Conservation (phyloP, 2,113 vertebrate genomes). For the Hipposideros armiger region DNA sequence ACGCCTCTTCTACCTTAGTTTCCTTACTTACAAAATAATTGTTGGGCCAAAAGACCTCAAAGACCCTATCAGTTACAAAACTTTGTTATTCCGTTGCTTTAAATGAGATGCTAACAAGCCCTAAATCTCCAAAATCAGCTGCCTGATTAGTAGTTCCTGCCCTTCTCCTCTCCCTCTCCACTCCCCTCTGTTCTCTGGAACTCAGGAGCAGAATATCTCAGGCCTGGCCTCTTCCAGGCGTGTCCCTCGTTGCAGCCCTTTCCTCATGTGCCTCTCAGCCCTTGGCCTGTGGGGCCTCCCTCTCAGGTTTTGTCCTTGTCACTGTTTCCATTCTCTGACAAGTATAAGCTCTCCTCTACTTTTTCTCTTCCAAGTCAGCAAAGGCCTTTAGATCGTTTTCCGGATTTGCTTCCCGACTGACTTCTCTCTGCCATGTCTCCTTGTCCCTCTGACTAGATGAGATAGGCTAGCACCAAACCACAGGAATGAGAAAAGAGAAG, state of each 20-base stretch:
- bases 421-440: not conserved
- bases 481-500: not conserved
- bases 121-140: not conserved
- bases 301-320: not conserved
- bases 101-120: not conserved
- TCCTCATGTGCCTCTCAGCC: not conserved
- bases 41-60: not conserved
- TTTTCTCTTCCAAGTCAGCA: constrained; percentile 16
- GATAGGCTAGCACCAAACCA: not conserved
- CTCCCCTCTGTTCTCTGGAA: not conserved
- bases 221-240: not conserved
- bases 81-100: not conserved
- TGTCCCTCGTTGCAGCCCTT: not conserved
- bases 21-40: not conserved
- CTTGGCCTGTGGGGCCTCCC: not conserved
- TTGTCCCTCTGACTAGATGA: not conserved
- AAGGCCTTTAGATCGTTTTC: not conserved
- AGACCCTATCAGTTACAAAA: not conserved
- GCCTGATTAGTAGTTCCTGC: not conserved
- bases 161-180: not conserved
- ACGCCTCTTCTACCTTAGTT: not conserved
- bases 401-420: not conserved
- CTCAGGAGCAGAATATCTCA: not conserved
- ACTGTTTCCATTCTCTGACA: not conserved
- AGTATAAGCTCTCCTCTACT: not conserved